Percentiles rank a stretch among this genome's conserved stretches.
Conservation (phyloP, 2,113 vertebrate genomes). For the Gasterosteus aculeatus region DNA sequence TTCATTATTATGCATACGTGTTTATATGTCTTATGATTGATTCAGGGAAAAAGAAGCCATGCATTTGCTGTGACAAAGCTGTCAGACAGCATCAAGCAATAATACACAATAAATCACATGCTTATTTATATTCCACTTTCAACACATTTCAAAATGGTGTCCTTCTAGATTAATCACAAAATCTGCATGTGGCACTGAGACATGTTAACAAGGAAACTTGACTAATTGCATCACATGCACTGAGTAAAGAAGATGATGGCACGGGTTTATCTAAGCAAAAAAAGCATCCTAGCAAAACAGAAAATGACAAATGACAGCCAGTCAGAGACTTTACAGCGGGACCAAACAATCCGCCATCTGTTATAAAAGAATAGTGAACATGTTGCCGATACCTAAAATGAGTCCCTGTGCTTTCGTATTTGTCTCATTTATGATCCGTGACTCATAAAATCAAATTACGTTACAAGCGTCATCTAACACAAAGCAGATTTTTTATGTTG, state of each 20-base stretch:
- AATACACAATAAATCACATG: constrained; percentile 80
- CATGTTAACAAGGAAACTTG: constrained; percentile 57
- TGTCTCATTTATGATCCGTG: neutral
- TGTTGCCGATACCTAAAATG: constrained; percentile 23
- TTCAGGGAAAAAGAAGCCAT: constrained; percentile 77
- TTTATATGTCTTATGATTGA: constrained; percentile 81
- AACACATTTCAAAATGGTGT: constrained; percentile 78
- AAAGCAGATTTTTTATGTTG: neutral
- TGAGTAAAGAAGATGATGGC: constrained; percentile 55
- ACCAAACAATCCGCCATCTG: constrained; percentile 18
- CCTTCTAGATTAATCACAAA: constrained; percentile 79
- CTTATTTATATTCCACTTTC: constrained; percentile 77
- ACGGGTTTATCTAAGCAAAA: constrained; percentile 52
- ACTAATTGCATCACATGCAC: constrained; percentile 56
- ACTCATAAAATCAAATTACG: neutral
- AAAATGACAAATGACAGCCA: constrained; percentile 49
- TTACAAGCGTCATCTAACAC: neutral
- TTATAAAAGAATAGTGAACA: constrained; percentile 12
- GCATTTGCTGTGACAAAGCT: constrained; percentile 76
- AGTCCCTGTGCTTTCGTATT: constrained; percentile 1
- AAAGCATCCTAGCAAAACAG: constrained; percentile 42
- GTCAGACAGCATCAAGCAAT: constrained; percentile 78
- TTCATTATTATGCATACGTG: constrained; percentile 84
- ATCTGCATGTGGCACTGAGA: constrained; percentile 67
- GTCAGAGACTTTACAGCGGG: constrained; percentile 19